phyloP scores from a whole-genome alignment of 2,888 invertebrate genomes.

The Trachelus iudaicus region DNA sequence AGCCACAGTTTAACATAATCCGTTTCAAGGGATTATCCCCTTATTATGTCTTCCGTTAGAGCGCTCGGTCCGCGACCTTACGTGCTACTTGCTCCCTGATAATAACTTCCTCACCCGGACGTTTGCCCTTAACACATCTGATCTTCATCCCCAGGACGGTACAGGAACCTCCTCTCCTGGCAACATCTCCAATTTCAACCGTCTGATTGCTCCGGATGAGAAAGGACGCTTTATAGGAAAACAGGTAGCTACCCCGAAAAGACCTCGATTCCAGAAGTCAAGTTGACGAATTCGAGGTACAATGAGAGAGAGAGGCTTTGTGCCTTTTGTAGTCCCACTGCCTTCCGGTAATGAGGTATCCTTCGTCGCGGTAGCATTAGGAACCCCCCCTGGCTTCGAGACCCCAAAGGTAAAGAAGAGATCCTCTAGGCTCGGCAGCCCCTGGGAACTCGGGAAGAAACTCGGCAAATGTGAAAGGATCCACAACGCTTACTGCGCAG shows the following conservation, averaged over 20 bases:
- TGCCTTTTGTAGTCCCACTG: neutral
- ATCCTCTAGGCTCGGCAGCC: neutral
- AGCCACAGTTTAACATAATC: slow-evolving; percentile 25
- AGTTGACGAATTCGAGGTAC: neutral
- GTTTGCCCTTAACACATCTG: neutral
- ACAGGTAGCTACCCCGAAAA: neutral
- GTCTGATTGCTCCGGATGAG: neutral
- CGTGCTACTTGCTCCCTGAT: neutral
- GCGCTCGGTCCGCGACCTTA: neutral
- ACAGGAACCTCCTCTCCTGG: neutral
- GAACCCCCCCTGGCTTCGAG: neutral
- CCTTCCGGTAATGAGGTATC: neutral
- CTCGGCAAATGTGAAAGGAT: slow-evolving; percentile 4
- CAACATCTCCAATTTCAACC: neutral
- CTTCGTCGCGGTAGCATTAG: neutral
- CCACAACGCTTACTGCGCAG: slow-evolving; percentile 13
- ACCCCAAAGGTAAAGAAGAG: neutral
- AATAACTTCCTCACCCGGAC: neutral
- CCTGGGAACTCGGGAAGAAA: slow-evolving; percentile 8
- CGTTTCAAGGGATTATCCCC: slow-evolving; percentile 34
- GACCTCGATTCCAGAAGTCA: neutral
- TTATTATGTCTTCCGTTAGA: slow-evolving; percentile 36
- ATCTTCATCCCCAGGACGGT: neutral
- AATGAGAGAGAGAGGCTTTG: neutral
- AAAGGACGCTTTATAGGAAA: neutral